Evolutionary conservation across 2,888 invertebrate species (phyloP).

Genomic region (Geotrupes spiniger): DNA sequence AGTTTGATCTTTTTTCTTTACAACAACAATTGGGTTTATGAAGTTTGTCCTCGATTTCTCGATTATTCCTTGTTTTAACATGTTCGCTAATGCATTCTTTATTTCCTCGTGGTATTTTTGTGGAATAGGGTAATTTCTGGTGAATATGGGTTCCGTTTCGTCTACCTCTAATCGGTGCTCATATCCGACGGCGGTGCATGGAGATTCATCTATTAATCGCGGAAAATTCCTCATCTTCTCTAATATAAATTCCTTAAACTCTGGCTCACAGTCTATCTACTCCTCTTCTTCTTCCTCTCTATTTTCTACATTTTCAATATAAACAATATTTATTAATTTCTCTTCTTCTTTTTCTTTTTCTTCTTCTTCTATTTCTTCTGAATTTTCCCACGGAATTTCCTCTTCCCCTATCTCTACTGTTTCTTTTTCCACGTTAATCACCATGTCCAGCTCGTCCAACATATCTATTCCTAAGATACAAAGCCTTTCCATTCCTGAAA

Average conservation of each 20-base stretch:
- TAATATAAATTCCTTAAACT: no score
- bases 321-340: not conserved
- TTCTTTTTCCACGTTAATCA: not conserved
- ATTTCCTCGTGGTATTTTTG: not conserved
- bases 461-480: constrained; percentile 1
- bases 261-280: not conserved
- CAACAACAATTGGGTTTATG: constrained; percentile 12
- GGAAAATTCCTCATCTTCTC: no score
- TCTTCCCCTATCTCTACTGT: not conserved
- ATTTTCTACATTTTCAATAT: not conserved
- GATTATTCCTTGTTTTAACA: not conserved
- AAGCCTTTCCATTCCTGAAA: not conserved
- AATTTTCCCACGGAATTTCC: not conserved
- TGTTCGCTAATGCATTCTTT: no score
- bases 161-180: not conserved
- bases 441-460: not conserved
- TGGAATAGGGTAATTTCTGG: not conserved
- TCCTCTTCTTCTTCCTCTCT: not conserved
- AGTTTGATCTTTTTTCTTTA: constrained; percentile 7
- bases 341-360: not conserved
- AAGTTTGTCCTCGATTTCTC: constrained; percentile 1
- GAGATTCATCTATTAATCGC: not conserved
- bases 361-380: constrained; percentile 2
- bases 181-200: not conserved
- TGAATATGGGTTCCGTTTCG: no score